These are phyloP conservation scores for Echinometra lucunter DNA, from an alignment of 53 echinoderm and acorn worm genomes.

Conservation along the genomic window DNA sequence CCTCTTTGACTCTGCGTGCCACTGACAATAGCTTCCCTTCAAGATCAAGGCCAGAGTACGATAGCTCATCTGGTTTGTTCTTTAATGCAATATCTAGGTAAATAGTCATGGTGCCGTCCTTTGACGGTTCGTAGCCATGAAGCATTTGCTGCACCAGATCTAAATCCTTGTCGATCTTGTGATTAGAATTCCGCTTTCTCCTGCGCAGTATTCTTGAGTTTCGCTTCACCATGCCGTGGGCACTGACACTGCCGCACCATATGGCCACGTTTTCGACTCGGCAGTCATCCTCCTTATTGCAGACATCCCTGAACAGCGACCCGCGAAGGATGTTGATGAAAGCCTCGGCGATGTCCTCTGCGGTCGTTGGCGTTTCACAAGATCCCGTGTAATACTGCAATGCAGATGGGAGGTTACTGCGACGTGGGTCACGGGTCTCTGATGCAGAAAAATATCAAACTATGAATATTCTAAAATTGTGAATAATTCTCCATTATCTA, in stretches of 20 bases:
- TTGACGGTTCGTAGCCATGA: neutral
- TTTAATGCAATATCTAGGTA: neutral
- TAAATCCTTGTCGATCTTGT: neutral
- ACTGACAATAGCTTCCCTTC: conserved; percentile 3
- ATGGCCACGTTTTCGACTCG: conserved; percentile 48
- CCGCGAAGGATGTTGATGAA: conserved; percentile 44
- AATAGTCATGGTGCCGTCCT: neutral
- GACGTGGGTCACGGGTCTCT: conserved; percentile 59
- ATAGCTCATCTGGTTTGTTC: neutral
- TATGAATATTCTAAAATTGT: no score
- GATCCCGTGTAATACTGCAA: conserved; percentile 50
- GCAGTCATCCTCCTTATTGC: conserved; percentile 26
- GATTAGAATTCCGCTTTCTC: conserved; percentile 5
- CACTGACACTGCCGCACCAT: neutral
- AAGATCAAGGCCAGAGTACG: neutral
- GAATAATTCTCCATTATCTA: no score
- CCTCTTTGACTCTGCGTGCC: neutral
- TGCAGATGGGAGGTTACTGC: conserved; percentile 45
- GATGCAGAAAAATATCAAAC: neutral
- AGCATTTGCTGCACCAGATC: neutral
- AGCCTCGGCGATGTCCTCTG: conserved; percentile 28
- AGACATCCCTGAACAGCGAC: conserved; percentile 14
- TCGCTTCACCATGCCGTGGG: neutral
- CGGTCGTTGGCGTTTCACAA: neutral
- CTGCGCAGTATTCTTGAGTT: neutral